Evolutionary conservation across 2,797 vertebrate species (phyloP).

Genomic region (Alosa sapidissima): DNA sequence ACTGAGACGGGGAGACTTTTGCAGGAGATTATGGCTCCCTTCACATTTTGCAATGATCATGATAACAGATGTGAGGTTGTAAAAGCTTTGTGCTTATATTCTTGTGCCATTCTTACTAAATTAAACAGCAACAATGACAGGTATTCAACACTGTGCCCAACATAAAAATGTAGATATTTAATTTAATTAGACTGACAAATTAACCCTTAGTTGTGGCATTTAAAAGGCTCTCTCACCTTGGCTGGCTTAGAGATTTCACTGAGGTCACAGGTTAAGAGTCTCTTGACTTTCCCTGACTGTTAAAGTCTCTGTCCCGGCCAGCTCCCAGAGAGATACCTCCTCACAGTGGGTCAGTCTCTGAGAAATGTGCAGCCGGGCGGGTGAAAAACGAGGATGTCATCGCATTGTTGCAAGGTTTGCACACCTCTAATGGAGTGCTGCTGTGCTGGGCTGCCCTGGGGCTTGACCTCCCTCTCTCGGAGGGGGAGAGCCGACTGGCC

Average conservation of each 20-base stretch:
- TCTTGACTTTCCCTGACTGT: slow-evolving; percentile 54
- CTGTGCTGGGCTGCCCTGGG: slow-evolving; percentile 72
- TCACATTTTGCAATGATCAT: slow-evolving; percentile 15
- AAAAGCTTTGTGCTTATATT: neutral
- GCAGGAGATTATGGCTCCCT: neutral
- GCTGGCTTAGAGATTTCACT: slow-evolving; percentile 8
- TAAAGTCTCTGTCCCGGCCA: slow-evolving; percentile 40
- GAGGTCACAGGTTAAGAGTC: slow-evolving; percentile 65
- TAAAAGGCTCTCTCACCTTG: neutral
- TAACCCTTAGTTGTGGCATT: neutral
- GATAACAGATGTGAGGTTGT: neutral
- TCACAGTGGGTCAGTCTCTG: slow-evolving; percentile 50
- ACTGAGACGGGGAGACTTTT: neutral
- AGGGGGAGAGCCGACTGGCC: slow-evolving; percentile 73
- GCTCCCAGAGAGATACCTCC: slow-evolving; percentile 53
- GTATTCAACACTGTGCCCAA: neutral
- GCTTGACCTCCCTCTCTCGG: slow-evolving; percentile 70
- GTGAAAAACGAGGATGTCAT: slow-evolving; percentile 87
- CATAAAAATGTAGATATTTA: neutral
- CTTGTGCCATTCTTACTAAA: neutral
- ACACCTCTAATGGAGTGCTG: slow-evolving; percentile 85
- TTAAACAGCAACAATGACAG: neutral
- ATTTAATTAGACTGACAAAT: neutral
- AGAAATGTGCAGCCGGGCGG: slow-evolving; percentile 65
- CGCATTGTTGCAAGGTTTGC: slow-evolving; percentile 89